These are phyloP conservation scores for Otus sunia DNA, from an alignment of 2,113 vertebrate genomes.

Conservation along the genomic window DNA sequence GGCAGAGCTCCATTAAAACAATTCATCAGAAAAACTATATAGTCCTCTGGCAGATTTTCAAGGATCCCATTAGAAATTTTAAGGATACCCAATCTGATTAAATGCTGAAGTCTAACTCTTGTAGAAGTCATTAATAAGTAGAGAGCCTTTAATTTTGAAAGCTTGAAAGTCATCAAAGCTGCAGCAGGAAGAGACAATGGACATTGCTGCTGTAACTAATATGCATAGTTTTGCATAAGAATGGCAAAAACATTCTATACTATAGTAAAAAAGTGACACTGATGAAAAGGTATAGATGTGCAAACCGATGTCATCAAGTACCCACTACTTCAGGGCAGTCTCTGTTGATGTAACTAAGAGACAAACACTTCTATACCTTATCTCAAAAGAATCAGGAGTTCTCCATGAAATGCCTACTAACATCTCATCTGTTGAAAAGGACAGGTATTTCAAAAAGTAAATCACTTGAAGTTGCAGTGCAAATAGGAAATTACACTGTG, in stretches of 20 bases:
- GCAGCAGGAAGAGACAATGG: neutral
- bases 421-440: neutral
- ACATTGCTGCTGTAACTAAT: neutral
- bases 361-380: neutral
- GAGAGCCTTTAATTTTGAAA: neutral
- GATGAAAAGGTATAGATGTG: neutral
- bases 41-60: constrained; percentile 42
- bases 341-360: neutral
- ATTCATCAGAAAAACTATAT: constrained; percentile 36
- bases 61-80: constrained; percentile 53
- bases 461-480: neutral
- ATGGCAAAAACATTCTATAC: neutral
- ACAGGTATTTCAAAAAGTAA: neutral
- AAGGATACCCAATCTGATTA: constrained; percentile 38
- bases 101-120: neutral
- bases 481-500: neutral
- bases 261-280: neutral
- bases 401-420: neutral
- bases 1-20: constrained; percentile 46
- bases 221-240: neutral
- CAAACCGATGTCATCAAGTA: neutral
- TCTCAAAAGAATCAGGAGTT: neutral
- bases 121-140: constrained; percentile 6
- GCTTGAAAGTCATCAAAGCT: neutral
- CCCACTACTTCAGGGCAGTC: neutral